A percentile compares a stretch with the other conserved stretches of the same genome.
Evolutionary conservation across 2,113 vertebrate species (phyloP).

Genomic region (Theropithecus gelada): DNA sequence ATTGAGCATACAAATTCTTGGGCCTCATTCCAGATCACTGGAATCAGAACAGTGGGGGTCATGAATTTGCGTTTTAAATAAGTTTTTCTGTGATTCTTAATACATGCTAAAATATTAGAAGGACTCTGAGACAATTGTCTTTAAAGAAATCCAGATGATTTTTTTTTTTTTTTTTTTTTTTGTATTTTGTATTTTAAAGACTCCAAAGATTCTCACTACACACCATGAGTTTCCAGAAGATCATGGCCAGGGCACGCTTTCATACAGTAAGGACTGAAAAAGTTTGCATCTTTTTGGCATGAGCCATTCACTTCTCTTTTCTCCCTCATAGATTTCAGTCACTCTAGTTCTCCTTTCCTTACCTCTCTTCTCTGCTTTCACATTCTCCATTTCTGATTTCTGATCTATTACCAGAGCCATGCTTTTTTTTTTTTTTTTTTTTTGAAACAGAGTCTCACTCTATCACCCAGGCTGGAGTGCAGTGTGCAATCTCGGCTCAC

Average conservation of each 20-base stretch:
- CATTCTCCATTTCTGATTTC: neutral
- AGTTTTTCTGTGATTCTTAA: neutral
- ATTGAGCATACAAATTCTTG: neutral
- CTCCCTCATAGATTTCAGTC: neutral
- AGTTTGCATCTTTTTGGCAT: neutral
- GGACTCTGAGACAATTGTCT: neutral
- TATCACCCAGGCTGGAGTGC: too few relatives aligned
- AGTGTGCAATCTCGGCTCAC: too few relatives aligned
- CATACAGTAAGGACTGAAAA: neutral
- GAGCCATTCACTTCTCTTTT: neutral
- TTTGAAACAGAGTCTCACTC: too few relatives aligned
- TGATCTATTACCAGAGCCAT: neutral
- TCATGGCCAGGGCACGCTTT: rapidly evolving
- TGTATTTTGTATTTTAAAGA: neutral
- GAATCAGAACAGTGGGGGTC: neutral
- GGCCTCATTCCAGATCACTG: neutral
- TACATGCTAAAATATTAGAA: neutral
- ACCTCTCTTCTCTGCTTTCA: neutral
- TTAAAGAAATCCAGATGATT: neutral
- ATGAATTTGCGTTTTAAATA: neutral
- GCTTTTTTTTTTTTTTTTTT: too few relatives aligned
- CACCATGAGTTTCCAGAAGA: rapidly evolving
- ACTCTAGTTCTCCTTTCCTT: rapidly evolving
- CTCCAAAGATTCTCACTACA: neutral
- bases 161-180: neutral